These are phyloP conservation scores for Athalia cordata DNA, from an alignment of 2,888 invertebrate genomes.

Conservation along the genomic window DNA sequence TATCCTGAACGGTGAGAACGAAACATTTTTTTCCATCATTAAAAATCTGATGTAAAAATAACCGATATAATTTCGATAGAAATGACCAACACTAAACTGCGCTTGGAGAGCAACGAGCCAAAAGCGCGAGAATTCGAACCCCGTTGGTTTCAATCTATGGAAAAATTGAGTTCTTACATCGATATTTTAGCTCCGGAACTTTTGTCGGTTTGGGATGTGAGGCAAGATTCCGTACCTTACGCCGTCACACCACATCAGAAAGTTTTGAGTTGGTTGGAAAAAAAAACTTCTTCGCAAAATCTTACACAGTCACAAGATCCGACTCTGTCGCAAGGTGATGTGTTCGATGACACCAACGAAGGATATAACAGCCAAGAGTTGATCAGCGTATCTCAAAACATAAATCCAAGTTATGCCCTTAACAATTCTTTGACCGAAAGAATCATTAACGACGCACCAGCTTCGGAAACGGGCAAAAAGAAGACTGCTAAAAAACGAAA, in stretches of 20 bases:
- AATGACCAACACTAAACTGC: constrained; percentile 58
- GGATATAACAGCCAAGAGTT: constrained; percentile 57
- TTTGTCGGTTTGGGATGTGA: constrained; percentile 66
- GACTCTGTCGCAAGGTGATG: constrained; percentile 51
- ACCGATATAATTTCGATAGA: constrained; percentile 43
- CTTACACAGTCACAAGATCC: constrained; percentile 10
- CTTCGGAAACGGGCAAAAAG: background rate
- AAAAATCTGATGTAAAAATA: background rate
- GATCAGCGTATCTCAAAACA: constrained; percentile 60
- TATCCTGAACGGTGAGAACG: constrained; percentile 58
- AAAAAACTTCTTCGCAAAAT: constrained; percentile 31
- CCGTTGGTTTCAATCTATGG: constrained; percentile 63
- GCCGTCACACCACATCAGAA: constrained; percentile 63
- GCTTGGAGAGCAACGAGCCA: constrained; percentile 17
- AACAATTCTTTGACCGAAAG: background rate
- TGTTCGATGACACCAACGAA: constrained; percentile 9
- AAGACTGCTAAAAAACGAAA: constrained; percentile 13
- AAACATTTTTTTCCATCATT: background rate
- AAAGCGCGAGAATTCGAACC: constrained; percentile 42
- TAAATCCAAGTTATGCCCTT: background rate
- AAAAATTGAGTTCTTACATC: constrained; percentile 60
- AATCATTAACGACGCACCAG: constrained; percentile 12
- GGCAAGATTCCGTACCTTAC: constrained; percentile 58
- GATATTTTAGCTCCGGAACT: constrained; percentile 69
- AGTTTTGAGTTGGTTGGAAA: constrained; percentile 67